These are phyloP conservation scores for Neodiprion virginianus DNA, from an alignment of 1,140 invertebrate species.

Conservation along the genomic window DNA sequence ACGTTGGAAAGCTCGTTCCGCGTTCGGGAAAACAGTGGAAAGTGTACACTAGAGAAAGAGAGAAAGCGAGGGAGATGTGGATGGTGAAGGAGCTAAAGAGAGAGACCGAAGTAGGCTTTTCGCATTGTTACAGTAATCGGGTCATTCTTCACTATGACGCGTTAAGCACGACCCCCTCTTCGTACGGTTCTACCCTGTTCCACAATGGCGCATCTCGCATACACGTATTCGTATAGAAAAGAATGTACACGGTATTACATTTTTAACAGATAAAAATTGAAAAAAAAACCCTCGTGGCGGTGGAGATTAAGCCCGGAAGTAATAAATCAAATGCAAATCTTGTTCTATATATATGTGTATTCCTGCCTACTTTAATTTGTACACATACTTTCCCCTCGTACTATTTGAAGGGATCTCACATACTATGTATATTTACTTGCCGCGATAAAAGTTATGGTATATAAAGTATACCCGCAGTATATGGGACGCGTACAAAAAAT, in stretches of 20 bases:
- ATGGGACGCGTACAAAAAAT: no score
- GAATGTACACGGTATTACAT: neutral
- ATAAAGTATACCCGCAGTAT: no score
- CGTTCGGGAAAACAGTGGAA: neutral
- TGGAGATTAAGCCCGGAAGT: neutral
- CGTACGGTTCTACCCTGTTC: neutral
- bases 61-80: neutral
- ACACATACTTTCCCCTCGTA: no score
- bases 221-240: neutral
- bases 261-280: neutral
- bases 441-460: no score
- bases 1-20: neutral
- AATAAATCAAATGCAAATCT: neutral
- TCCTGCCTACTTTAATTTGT: neutral
- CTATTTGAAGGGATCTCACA: no score
- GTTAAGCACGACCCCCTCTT: constrained; percentile 4
- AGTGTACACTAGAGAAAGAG: neutral
- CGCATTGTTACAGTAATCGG: constrained; percentile 1
- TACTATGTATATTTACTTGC: no score
- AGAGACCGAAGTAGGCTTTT: constrained; percentile 2
- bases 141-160: constrained; percentile 4
- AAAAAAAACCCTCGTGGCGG: neutral
- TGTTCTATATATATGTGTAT: neutral
- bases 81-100: neutral
- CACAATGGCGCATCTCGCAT: neutral